Evolutionary conservation across 2,797 vertebrate genomes (phyloP).

Genomic region (Ptychobarbus kaznakovi): DNA sequence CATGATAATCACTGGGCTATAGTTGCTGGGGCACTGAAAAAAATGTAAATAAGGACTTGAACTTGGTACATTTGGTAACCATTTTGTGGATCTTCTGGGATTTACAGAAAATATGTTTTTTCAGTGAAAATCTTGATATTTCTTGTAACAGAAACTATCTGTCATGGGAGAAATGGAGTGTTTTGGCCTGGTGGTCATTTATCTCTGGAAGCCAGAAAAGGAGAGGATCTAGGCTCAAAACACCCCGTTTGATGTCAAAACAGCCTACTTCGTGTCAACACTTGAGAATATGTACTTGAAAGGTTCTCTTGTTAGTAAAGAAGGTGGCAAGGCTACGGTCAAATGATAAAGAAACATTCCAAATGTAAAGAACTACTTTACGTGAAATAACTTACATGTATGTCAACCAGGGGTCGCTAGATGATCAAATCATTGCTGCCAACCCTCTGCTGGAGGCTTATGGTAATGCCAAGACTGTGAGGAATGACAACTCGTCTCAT

Average conservation of each 20-base stretch:
- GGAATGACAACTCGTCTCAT: constrained; percentile 84
- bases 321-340: constrained; percentile 85
- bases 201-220: constrained; percentile 23
- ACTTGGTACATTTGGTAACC: background rate
- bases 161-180: constrained; percentile 46
- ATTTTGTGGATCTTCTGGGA: background rate
- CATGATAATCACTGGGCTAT: too few species aligned
- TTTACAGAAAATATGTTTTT: background rate
- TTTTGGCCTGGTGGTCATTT: constrained; percentile 40
- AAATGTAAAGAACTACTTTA: background rate
- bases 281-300: constrained; percentile 85
- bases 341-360: constrained; percentile 63
- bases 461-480: constrained; percentile 70
- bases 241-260: constrained; percentile 88
- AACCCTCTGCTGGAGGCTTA: constrained; percentile 85
- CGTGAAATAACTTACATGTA: too few species aligned
- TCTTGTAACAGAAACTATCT: background rate
- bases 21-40: background rate
- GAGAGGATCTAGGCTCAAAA: constrained; percentile 85
- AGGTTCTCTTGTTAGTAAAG: constrained; percentile 79
- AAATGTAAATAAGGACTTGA: background rate
- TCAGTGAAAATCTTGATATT: background rate
- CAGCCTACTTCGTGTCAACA: constrained; percentile 81
- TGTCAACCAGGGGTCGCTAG: constrained; percentile 77
- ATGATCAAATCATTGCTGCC: constrained; percentile 84